Base-by-base conservation (phyloP, 2,797 vertebrate genomes). In the Anguilla marmorata region DNA sequence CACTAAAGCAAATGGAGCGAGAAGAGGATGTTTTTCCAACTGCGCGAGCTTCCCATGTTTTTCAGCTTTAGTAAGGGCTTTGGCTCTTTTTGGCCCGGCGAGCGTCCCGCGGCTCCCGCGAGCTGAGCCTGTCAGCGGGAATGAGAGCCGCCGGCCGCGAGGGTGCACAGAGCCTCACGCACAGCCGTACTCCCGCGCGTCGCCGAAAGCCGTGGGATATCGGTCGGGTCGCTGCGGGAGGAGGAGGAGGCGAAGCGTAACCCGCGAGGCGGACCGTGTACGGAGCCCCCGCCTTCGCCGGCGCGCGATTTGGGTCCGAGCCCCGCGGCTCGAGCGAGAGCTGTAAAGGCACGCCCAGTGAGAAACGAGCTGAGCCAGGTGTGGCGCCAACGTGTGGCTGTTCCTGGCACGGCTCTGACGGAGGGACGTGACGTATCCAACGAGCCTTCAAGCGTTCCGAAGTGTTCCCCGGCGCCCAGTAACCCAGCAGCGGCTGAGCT, bases 31-130 rank as follows among this genome's bases (percentile, higher is more conserved):
- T 56, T n/a, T 86, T 33, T 86, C 85, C 58, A 60, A 91, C 89
- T 91, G 92, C 93, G n/a, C 16, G 92, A 93, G 93, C 12, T 91
- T 82, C 76, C 90, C 92, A 93, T 90, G 88, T 56, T 56, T 74
- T 76, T 88, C 90, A 79, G 88, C 87, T 92, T 95, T 94, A 95
- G n/a, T 83, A 93, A 91, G 89, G 92, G 94, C 93, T 93, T 93
- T 83, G 90, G 91, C 94, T 95, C 95, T 76, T 76, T 41, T 33
- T 0, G 74, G 74, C 16, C 33, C 7, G 37, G 74, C 45, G 33
- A 7, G 58, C 50, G 37, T 63, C 37, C 56, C 8, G 56, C 7
- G 27, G 45, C 27, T 21, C 74, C 33, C 19, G 48, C 7, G 63
- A 41, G 45, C 85, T 48, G 85, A 66, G 52, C 85, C 60, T 86